These are phyloP conservation scores for Aulostomus chinensis DNA, from an alignment of 2,797 vertebrate genomes.

Conservation along the genomic window DNA sequence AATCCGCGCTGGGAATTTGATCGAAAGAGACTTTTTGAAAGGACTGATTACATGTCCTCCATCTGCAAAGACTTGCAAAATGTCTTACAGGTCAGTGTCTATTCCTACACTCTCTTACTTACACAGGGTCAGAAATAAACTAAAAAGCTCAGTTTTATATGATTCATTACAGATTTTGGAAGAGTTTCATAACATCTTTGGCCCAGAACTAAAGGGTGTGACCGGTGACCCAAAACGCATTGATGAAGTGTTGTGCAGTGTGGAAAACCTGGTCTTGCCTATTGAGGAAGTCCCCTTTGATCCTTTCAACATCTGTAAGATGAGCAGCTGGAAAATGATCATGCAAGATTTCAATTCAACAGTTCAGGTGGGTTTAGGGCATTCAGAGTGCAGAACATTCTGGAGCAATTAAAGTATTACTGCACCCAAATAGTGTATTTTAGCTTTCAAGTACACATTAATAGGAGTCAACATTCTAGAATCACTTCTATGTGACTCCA, in stretches of 20 bases:
- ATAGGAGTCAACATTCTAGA: no score
- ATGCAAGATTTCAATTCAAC: conserved; percentile 85
- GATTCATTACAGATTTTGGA: conserved; percentile 80
- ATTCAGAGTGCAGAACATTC: no score
- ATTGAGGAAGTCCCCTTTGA: conserved; percentile 85
- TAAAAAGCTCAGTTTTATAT: not conserved
- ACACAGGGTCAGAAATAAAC: not conserved
- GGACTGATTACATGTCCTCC: conserved; percentile 88
- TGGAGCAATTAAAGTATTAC: no score
- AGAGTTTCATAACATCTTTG: conserved; percentile 90
- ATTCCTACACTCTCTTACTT: not conserved
- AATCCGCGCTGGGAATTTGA: conserved; percentile 95
- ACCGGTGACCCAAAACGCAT: conserved; percentile 85
- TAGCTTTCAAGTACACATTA: no score
- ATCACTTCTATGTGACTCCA: no score
- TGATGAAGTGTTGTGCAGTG: conserved; percentile 80
- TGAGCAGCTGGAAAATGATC: conserved; percentile 83
- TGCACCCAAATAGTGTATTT: no score
- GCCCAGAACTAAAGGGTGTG: conserved; percentile 87
- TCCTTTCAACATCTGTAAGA: conserved; percentile 81
- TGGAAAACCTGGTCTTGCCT: conserved; percentile 82
- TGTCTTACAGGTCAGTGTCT: conserved; percentile 84
- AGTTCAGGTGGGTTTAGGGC: conserved; percentile 78
- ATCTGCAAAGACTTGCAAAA: conserved; percentile 88
- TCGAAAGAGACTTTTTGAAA: conserved; percentile 88